These are phyloP conservation scores for Gonioctena quinquepunctata DNA, from an alignment of 1,140 invertebrate genomes.

Conservation along the genomic window DNA sequence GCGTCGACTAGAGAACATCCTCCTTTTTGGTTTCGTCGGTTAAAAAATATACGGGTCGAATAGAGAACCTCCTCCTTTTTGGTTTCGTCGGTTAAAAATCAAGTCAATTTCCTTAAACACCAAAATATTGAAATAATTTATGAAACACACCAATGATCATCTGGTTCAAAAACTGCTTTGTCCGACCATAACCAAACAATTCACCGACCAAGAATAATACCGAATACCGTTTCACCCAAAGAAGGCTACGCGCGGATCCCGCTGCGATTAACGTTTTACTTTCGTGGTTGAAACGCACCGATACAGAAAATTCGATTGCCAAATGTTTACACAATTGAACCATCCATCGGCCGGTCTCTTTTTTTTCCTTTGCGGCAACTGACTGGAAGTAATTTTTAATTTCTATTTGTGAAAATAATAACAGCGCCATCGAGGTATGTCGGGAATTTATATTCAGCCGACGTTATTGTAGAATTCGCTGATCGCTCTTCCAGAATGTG, in stretches of 20 bases:
- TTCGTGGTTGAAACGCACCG: conserved; percentile 1
- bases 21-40: too few species aligned
- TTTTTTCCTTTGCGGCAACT: conserved; percentile 32
- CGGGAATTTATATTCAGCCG: conserved; percentile 53
- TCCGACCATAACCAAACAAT: too few species aligned
- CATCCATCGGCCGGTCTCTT: conserved; percentile 5
- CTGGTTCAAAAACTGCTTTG: too few species aligned
- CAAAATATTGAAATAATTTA: too few species aligned
- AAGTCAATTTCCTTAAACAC: too few species aligned
- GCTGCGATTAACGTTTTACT: not conserved
- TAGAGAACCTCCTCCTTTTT: too few species aligned
- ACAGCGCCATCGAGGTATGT: conserved; percentile 45
- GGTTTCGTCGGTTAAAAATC: too few species aligned
- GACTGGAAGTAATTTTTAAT: conserved; percentile 51
- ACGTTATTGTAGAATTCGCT: conserved; percentile 51
- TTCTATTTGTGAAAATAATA: conserved; percentile 50
- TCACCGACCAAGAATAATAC: not conserved
- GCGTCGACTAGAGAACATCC: too few species aligned
- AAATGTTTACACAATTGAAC: conserved; percentile 22
- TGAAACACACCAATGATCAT: too few species aligned
- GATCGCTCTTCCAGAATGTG: conserved; percentile 52
- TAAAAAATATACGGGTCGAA: too few species aligned
- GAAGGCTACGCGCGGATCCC: not conserved
- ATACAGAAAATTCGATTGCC: conserved; percentile 16
- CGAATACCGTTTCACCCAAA: not conserved